Base-by-base conservation (phyloP, 2,113 vertebrate species). In the Synodontis membranacea region DNA sequence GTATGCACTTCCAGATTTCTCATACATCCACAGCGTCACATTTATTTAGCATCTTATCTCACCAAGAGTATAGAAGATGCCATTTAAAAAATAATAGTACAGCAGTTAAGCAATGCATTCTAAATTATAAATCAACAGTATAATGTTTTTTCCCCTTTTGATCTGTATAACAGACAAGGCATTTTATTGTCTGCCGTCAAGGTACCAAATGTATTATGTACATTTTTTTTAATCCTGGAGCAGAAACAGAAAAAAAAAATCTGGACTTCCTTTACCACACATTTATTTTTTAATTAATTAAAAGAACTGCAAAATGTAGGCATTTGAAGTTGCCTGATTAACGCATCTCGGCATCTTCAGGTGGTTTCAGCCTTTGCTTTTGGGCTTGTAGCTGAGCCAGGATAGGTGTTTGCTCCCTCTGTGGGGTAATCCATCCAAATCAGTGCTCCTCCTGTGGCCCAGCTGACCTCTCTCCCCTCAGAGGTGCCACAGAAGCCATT, bases 401-500 rank as follows among this genome's bases (percentile, higher is more conserved):
- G 39, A 82, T 86, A 81, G 74, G 79, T 84, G 83, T 91, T 91
- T 90, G 86, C 89, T 92, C 91, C 88, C 75, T 87, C 83, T 84
- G 19, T 70, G 21, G 70, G 83, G 62, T 86, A 19, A 62, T 86
- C 90, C 86, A 84, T 88, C 91, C 90, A 93, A 85, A 89, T 85
- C 87, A 91, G 91, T 90, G 91, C 90, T 89, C 91, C 90, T 60
- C 88, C 86, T 88, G 89, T 88, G 56, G 78, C 85, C 87, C 84
- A 87, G 89, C 90, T 91, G 87, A 91, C 91, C 91, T 90, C 85
- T 90, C 85, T 92, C 86, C 90, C 89, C 91, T 84, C 48, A 66
- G 1, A 91, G 83, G 80, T 91, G 91, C 91, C 93, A 92, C 88
- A 89, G 82, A 83, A 91, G 50, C 88, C 91, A 91, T 92, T 93